phyloP scores from a whole-genome alignment of 2,888 invertebrate species.

The Diarsia brunnea region DNA sequence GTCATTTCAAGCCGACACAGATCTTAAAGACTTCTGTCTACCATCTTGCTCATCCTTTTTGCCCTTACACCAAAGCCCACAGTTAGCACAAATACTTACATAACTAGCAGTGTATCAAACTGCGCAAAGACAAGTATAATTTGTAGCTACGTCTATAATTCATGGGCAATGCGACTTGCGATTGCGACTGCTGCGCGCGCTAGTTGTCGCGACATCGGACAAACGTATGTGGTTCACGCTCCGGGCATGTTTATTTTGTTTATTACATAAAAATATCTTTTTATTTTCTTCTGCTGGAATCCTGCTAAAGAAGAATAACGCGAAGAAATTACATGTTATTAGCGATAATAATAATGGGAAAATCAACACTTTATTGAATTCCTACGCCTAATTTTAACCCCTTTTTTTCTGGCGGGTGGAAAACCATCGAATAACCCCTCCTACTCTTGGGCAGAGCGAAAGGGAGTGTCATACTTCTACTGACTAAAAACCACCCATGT shows the following conservation, averaged over 20 bases:
- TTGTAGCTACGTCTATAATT: conserved; percentile 73
- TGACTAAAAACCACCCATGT: too few relatives aligned
- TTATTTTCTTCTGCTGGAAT: conserved; percentile 1
- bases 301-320: not conserved
- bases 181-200: conserved; percentile 30
- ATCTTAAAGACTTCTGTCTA: not conserved
- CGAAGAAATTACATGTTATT: not conserved
- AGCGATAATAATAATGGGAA: not conserved
- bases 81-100: conserved; percentile 35
- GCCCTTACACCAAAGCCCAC: not conserved
- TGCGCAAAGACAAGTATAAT: conserved; percentile 65
- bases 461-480: too few relatives aligned
- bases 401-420: too few relatives aligned
- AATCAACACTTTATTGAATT: not conserved
- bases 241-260: conserved; percentile 25
- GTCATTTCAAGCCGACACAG: not conserved
- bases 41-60: not conserved
- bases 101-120: conserved; percentile 36
- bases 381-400: not conserved
- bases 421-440: too few relatives aligned
- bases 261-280: not conserved
- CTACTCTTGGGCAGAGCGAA: too few relatives aligned
- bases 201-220: conserved; percentile 35
- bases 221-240: conserved; percentile 58
- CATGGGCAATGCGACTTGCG: conserved; percentile 63